Evolutionary conservation across 2,888 invertebrate species (phyloP).

Genomic region (Acanthosepion lycidas): DNA sequence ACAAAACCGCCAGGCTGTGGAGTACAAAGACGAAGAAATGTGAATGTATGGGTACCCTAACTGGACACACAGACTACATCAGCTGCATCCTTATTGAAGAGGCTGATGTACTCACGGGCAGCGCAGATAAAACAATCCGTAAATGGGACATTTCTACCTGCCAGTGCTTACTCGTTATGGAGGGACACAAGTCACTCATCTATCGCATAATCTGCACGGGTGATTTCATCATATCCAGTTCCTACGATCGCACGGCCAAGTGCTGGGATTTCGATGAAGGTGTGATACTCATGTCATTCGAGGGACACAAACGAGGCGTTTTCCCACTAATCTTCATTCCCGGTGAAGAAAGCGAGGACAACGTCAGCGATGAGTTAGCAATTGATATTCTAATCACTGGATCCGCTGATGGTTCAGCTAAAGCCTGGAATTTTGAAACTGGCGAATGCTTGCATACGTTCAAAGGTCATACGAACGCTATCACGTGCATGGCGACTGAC

Average conservation of each 20-base stretch:
- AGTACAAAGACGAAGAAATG: conserved; percentile 75
- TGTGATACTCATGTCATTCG: conserved; percentile 73
- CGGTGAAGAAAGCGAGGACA: conserved; percentile 66
- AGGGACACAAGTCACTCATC: conserved; percentile 75
- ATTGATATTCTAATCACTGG: conserved; percentile 74
- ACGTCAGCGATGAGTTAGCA: conserved; percentile 64
- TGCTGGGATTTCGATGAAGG: conserved; percentile 77
- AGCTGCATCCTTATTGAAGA: conserved; percentile 76
- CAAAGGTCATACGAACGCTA: conserved; percentile 76
- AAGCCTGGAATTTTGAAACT: conserved; percentile 74
- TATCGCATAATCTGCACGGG: conserved; percentile 76
- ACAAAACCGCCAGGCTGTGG: conserved; percentile 76
- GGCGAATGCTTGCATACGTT: conserved; percentile 72
- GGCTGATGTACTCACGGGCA: conserved; percentile 76
- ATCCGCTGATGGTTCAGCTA: conserved; percentile 74
- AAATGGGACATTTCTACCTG: conserved; percentile 77
- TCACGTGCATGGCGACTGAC: conserved; percentile 76
- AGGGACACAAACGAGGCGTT: conserved; percentile 76
- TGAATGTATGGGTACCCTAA: conserved; percentile 76
- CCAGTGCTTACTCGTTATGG: conserved; percentile 75
- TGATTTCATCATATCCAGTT: conserved; percentile 74
- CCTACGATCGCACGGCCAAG: conserved; percentile 73
- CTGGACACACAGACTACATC: conserved; percentile 76
- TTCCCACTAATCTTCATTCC: conserved; percentile 77
- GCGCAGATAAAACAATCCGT: conserved; percentile 76